These are phyloP conservation scores for Coturnix japonica DNA, from an alignment of 2,113 vertebrate species.

Conservation along the genomic window DNA sequence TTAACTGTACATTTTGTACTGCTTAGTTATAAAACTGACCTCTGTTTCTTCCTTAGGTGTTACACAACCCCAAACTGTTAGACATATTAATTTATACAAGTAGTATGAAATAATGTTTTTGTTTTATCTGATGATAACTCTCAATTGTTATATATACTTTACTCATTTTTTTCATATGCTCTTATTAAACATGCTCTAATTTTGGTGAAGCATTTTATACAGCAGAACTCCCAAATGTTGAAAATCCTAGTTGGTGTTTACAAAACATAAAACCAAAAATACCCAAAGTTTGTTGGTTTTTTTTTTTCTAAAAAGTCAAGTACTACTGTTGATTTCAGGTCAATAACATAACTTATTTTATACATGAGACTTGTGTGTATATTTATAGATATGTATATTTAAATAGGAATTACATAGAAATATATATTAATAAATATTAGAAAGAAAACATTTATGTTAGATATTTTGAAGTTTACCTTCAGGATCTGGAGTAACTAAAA, in stretches of 20 bases:
- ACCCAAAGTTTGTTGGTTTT: neutral
- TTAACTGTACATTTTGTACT: neutral
- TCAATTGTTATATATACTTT: neutral
- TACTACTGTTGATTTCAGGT: neutral
- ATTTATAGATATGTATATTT: neutral
- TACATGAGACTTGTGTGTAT: neutral
- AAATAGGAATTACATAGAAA: too few species aligned
- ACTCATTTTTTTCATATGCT: neutral
- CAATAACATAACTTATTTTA: neutral
- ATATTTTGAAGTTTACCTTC: conserved; percentile 82
- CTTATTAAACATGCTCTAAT: neutral
- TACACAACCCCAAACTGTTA: neutral
- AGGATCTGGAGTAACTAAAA: conserved; percentile 90
- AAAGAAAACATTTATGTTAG: neutral
- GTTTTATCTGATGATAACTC: neutral
- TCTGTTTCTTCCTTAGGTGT: neutral
- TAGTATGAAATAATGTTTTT: neutral
- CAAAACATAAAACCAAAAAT: neutral
- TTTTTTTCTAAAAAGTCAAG: neutral
- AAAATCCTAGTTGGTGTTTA: neutral
- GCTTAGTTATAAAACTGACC: neutral
- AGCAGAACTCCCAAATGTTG: neutral
- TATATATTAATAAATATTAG: neutral
- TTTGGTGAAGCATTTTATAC: neutral
- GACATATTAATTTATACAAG: neutral